phyloP scores from a whole-genome alignment of 2,797 vertebrate species.

The Xiphorhynchus erythropygius region DNA sequence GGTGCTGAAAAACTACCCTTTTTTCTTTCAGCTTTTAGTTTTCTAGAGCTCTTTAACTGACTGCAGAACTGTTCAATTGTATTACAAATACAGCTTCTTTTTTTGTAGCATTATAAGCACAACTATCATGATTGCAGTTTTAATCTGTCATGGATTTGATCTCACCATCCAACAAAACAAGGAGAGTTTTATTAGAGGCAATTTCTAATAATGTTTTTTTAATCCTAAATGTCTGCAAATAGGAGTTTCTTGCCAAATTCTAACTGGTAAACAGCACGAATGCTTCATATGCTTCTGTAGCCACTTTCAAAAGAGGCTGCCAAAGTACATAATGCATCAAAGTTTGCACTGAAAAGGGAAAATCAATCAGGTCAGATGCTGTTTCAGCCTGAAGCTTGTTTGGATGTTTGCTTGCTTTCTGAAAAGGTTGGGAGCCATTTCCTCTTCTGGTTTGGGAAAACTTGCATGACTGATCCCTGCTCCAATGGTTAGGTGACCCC shows the following conservation, averaged over 20 bases:
- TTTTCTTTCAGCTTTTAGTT: neutral
- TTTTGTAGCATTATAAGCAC: neutral
- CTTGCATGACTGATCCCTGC: neutral
- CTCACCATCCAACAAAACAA: neutral
- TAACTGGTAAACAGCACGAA: constrained; percentile 49
- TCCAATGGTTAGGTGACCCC: neutral
- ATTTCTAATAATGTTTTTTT: constrained; percentile 24
- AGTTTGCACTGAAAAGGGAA: constrained; percentile 37
- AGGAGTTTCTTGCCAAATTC: constrained; percentile 33
- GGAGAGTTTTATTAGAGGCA: neutral
- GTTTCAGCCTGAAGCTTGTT: constrained; percentile 47
- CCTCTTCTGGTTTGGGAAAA: neutral
- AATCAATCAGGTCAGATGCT: constrained; percentile 47
- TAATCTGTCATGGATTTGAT: neutral
- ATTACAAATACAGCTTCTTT: neutral
- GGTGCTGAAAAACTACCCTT: constrained; percentile 3
- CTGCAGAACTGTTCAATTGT: neutral
- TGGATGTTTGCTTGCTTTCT: constrained; percentile 1
- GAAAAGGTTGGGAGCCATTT: neutral
- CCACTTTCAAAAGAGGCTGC: constrained; percentile 51
- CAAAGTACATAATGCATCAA: constrained; percentile 56
- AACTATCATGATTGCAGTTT: neutral
- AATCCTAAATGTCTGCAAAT: constrained; percentile 44
- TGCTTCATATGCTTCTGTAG: constrained; percentile 36
- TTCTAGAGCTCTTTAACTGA: neutral